phyloP scores from a whole-genome alignment of 2,113 vertebrate genomes.

The Martes martes region DNA sequence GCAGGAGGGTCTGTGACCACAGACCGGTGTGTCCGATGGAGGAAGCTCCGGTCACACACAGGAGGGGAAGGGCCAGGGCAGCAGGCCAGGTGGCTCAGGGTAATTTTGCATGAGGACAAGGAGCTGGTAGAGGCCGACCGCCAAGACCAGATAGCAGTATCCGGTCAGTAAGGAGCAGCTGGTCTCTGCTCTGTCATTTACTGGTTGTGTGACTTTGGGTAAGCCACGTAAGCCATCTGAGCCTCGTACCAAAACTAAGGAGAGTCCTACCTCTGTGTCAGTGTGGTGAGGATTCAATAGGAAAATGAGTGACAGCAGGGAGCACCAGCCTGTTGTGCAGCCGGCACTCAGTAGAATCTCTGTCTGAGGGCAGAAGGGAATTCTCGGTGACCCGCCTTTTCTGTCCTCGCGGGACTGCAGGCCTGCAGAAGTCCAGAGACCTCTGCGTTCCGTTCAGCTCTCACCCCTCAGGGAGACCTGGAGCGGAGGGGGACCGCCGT shows the following conservation, averaged over 20 bases:
- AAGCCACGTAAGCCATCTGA: not conserved
- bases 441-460: not conserved
- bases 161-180: not conserved
- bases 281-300: not conserved
- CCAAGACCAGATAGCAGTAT: not conserved
- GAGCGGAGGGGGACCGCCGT: not conserved
- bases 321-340: accelerated
- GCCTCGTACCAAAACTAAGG: not conserved
- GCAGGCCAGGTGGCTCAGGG: not conserved
- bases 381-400: not conserved
- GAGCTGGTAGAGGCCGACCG: not conserved
- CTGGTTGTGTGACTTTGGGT: not conserved
- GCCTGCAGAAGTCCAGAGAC: not conserved
- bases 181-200: not conserved
- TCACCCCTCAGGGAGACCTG: not conserved
- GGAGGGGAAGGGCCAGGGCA: not conserved
- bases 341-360: not conserved
- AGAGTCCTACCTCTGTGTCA: not conserved
- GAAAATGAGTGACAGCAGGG: accelerated
- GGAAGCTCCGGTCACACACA: accelerated
- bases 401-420: not conserved
- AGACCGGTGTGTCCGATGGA: accelerated
- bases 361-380: not conserved
- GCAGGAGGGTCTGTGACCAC: not conserved
- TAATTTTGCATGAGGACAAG: not conserved